phyloP scores from a whole-genome alignment of 2,113 vertebrate species.

The Polyodon spathula region DNA sequence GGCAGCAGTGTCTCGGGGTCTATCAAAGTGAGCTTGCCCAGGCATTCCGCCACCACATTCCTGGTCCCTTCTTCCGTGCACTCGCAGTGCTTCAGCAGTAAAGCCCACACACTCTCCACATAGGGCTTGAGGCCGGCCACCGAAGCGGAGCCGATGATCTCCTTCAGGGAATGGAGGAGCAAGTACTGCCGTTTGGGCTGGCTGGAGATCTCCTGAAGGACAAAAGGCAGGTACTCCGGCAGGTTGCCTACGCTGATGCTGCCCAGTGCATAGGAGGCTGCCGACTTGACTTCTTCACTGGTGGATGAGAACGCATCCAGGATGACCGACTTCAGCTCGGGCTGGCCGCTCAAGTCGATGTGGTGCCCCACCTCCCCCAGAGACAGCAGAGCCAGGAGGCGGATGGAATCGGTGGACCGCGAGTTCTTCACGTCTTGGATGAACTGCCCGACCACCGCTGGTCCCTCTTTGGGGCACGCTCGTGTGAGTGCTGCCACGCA shows the following conservation, averaged over 20 bases:
- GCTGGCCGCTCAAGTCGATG: slow-evolving; percentile 90
- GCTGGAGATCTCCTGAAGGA: slow-evolving; percentile 94
- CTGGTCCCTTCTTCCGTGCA: slow-evolving; percentile 95
- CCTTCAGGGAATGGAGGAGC: slow-evolving; percentile 93
- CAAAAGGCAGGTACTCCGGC: slow-evolving; percentile 94
- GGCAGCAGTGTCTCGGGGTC: slow-evolving; percentile 93
- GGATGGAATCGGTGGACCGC: slow-evolving; percentile 92
- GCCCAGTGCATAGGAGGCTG: slow-evolving; percentile 88
- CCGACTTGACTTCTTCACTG: slow-evolving; percentile 96
- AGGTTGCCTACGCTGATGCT: slow-evolving; percentile 96
- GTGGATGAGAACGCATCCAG: slow-evolving; percentile 94
- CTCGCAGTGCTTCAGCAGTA: slow-evolving; percentile 92
- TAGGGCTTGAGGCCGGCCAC: slow-evolving; percentile 89
- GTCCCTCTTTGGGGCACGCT: slow-evolving; percentile 89
- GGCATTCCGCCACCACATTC: slow-evolving; percentile 94
- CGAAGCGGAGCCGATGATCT: slow-evolving; percentile 93
- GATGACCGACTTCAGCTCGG: slow-evolving; percentile 93
- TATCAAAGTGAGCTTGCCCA: slow-evolving; percentile 92
- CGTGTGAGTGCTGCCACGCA: slow-evolving; percentile 93
- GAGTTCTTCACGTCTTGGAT: slow-evolving; percentile 98
- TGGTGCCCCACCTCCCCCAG: slow-evolving; percentile 95
- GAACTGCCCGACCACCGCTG: slow-evolving; percentile 93
- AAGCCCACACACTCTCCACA: slow-evolving; percentile 89
- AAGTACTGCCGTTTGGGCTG: slow-evolving; percentile 94
- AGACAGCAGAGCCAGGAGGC: slow-evolving; percentile 86